Percentiles rank a stretch among this genome's conserved stretches.
phyloP scores from a whole-genome alignment of 2,888 invertebrate species.

The Resseliella maxima region DNA sequence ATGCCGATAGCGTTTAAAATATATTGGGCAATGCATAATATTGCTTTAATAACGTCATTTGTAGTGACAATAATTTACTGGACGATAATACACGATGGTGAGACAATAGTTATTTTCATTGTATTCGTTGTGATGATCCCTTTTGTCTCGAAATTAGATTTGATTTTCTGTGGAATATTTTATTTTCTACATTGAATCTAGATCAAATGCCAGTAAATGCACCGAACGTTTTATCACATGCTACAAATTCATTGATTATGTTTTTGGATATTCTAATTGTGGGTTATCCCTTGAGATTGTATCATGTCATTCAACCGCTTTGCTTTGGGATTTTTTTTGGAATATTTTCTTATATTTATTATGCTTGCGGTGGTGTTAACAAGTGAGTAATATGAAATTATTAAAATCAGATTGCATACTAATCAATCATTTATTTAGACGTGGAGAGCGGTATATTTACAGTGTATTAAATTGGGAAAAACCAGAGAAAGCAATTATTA shows the following conservation, averaged over 20 bases:
- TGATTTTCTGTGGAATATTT: too few species aligned
- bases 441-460: conserved; percentile 77
- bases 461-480: conserved; percentile 80
- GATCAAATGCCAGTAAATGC: conserved; percentile 74
- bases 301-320: conserved; percentile 74
- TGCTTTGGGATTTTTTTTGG: conserved; percentile 70
- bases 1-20: conserved; percentile 67
- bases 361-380: conserved; percentile 67
- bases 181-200: conserved; percentile 62
- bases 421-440: conserved; percentile 64
- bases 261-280: conserved; percentile 78
- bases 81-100: conserved; percentile 67
- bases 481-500: conserved; percentile 68
- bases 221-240: conserved; percentile 79
- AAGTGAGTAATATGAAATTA: not conserved
- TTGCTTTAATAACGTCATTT: conserved; percentile 75
- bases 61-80: conserved; percentile 82
- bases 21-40: conserved; percentile 79
- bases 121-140: too few species aligned
- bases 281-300: conserved; percentile 77
- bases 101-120: not conserved
- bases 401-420: not conserved
- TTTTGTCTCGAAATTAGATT: too few species aligned
- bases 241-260: conserved; percentile 80
- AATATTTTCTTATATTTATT: conserved; percentile 73